These are phyloP conservation scores for Dioctria linearis DNA, from an alignment of 2,888 invertebrate species.

Conservation along the genomic window DNA sequence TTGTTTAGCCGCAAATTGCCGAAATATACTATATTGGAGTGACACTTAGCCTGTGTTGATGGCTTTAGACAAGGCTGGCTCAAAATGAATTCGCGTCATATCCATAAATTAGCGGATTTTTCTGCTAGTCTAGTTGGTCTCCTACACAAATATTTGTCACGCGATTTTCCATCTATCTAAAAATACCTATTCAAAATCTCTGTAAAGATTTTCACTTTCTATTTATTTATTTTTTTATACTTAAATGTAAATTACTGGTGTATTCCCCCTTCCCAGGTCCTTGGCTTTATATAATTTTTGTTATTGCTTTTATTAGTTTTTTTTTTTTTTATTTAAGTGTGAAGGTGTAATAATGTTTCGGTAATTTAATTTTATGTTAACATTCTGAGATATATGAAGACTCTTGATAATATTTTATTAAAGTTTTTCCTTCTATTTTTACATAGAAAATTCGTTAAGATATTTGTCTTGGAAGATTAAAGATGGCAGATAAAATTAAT, in stretches of 20 bases:
- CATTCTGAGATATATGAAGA: background rate
- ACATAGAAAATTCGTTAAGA: too few relatives aligned
- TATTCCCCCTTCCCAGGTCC: too few relatives aligned
- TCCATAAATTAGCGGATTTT: conserved; percentile 40
- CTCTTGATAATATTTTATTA: background rate
- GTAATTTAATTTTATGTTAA: background rate
- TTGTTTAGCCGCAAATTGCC: background rate
- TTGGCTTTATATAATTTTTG: background rate
- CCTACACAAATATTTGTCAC: conserved; percentile 35
- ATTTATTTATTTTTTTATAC: background rate
- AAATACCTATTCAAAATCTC: conserved; percentile 1
- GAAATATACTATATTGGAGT: too few relatives aligned
- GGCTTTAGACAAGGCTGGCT: background rate
- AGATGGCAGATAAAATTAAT: too few relatives aligned
- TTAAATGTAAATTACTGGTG: too few relatives aligned
- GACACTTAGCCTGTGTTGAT: too few relatives aligned
- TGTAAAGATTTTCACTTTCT: conserved; percentile 26
- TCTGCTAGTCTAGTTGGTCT: conserved; percentile 10
- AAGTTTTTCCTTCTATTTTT: too few relatives aligned
- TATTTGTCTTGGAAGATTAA: too few relatives aligned
- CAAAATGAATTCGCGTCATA: conserved; percentile 29
- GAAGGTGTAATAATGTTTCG: background rate
- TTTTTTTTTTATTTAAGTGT: background rate
- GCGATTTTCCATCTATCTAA: conserved; percentile 17
- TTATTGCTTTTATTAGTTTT: background rate